phyloP scores from a whole-genome alignment of 2,113 vertebrate species.

The Clarias gariepinus region DNA sequence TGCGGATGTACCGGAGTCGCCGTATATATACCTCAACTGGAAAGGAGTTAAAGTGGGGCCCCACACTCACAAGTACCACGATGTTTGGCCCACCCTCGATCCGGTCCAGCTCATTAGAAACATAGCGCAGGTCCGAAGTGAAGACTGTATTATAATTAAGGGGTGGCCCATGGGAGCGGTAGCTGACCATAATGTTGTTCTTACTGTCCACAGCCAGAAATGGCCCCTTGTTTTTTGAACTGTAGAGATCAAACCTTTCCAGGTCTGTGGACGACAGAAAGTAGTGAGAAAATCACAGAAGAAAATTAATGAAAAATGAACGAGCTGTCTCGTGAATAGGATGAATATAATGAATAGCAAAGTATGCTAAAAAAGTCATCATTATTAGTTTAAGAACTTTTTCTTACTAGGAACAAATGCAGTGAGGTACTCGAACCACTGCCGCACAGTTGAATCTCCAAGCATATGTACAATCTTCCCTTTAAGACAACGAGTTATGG shows the following conservation, averaged over 20 bases:
- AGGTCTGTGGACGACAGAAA: constrained; percentile 71
- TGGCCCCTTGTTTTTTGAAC: constrained; percentile 89
- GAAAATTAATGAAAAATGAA: no score
- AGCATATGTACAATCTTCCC: no score
- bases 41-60: constrained; percentile 96
- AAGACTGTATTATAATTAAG: constrained; percentile 87
- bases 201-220: constrained; percentile 86
- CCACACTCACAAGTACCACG: constrained; percentile 84
- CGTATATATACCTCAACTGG: constrained; percentile 89
- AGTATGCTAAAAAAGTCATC: neutral
- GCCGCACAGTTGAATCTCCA: no score
- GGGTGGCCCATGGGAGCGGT: constrained; percentile 91
- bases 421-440: no score
- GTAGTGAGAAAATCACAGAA: neutral
- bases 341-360: neutral
- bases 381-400: neutral
- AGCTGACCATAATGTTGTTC: constrained; percentile 85
- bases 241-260: constrained; percentile 85
- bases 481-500: no score
- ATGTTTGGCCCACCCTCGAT: constrained; percentile 87
- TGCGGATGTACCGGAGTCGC: constrained; percentile 87
- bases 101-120: constrained; percentile 87
- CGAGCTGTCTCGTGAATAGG: neutral
- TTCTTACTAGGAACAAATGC: no score
- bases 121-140: constrained; percentile 84